phyloP scores from a whole-genome alignment of 2,797 vertebrate genomes.

The Liasis olivaceus region DNA sequence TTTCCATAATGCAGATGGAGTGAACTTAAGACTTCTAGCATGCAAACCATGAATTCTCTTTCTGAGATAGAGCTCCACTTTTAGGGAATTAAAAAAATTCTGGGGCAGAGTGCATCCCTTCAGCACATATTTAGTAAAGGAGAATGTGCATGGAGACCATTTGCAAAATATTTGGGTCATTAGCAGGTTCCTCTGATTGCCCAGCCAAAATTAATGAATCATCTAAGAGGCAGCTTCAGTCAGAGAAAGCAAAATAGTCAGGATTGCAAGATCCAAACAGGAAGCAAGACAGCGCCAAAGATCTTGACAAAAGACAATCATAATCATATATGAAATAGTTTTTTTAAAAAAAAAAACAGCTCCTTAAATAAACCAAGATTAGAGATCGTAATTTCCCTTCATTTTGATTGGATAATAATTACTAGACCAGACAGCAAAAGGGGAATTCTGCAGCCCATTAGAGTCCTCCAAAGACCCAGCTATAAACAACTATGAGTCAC shows the following conservation, averaged over 20 bases:
- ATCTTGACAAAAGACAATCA: constrained; percentile 36
- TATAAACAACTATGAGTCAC: constrained; percentile 1
- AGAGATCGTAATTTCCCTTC: constrained; percentile 21
- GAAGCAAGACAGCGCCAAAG: constrained; percentile 17
- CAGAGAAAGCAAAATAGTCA: not conserved
- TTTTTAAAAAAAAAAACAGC: constrained; percentile 2
- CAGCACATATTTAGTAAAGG: accelerated
- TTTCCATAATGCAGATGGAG: not conserved
- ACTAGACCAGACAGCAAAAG: constrained; percentile 32
- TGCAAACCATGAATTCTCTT: not conserved
- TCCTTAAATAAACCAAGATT: constrained; percentile 44
- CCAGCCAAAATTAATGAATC: not conserved
- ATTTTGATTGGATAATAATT: constrained; percentile 40
- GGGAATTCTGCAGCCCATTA: constrained; percentile 28
- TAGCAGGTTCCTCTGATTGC: not conserved
- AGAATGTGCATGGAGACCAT: constrained; percentile 1
- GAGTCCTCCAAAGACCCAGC: not conserved
- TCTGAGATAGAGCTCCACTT: not conserved
- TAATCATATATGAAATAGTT: not conserved
- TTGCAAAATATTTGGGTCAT: not conserved
- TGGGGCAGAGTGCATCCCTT: not conserved
- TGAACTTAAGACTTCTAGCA: not conserved
- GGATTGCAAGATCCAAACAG: not conserved
- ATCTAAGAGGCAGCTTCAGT: not conserved
- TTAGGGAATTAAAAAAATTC: not conserved